Percentiles rank a stretch among this genome's conserved stretches.
Evolutionary conservation across 1,140 invertebrate genomes (phyloP).

Genomic region (Araneus ventricosus): DNA sequence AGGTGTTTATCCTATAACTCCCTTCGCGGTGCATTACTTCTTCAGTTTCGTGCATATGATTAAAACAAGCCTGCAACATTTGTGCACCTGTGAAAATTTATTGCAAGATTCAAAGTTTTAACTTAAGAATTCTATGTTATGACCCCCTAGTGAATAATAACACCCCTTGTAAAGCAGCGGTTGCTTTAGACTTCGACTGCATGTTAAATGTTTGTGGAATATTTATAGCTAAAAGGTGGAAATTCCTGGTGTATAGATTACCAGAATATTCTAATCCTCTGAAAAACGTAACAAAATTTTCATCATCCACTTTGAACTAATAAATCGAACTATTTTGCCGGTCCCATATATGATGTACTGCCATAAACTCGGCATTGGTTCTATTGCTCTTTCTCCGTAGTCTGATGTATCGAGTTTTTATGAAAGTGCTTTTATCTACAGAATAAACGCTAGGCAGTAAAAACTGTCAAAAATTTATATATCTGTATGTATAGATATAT

Average conservation of each 20-base stretch:
- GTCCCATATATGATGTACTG: conserved; percentile 49
- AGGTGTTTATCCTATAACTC: background rate
- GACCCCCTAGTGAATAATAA: conserved; percentile 67
- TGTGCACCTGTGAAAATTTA: conserved; percentile 57
- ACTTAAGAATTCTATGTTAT: conserved; percentile 62
- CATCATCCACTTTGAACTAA: conserved; percentile 64
- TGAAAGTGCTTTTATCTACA: conserved; percentile 73
- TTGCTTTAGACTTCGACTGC: background rate
- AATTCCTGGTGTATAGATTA: conserved; percentile 62
- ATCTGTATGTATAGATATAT: conserved; percentile 55
- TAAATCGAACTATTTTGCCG: conserved; percentile 68
- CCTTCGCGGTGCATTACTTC: conserved; percentile 1
- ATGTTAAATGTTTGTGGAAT: conserved; percentile 72
- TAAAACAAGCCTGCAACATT: conserved; percentile 48
- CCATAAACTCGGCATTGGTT: conserved; percentile 59
- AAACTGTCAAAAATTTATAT: conserved; percentile 70
- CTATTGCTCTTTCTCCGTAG: conserved; percentile 33
- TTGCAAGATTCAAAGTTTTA: conserved; percentile 23
- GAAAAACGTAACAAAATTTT: conserved; percentile 73
- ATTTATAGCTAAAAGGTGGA: conserved; percentile 63
- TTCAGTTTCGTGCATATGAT: conserved; percentile 37
- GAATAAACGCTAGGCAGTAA: conserved; percentile 68
- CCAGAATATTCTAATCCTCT: conserved; percentile 37
- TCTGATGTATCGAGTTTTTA: conserved; percentile 67
- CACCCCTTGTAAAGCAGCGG: conserved; percentile 32